Percentiles rank a stretch among this genome's conserved stretches.
These are phyloP conservation scores for Perca flavescens DNA, from an alignment of 2,113 vertebrate species.

Conservation along the genomic window DNA sequence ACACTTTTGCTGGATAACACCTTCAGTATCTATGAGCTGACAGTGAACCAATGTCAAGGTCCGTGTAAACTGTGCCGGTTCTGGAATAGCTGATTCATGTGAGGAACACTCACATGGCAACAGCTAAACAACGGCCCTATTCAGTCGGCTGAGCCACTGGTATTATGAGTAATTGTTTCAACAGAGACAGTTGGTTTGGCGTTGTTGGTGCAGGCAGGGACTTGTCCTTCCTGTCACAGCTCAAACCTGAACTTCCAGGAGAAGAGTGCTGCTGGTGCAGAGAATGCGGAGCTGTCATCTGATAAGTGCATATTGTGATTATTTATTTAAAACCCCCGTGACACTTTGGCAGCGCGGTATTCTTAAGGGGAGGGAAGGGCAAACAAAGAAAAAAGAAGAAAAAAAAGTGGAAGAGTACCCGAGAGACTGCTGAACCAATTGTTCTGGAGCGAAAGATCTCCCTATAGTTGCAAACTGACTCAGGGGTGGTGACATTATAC, in stretches of 20 bases:
- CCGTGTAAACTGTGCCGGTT: constrained; percentile 28
- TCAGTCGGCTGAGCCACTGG: constrained; percentile 59
- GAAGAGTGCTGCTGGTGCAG: constrained; percentile 20
- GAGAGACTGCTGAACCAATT: constrained; percentile 27
- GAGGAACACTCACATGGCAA: constrained; percentile 56
- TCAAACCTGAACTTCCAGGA: constrained; percentile 66
- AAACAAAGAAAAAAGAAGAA: constrained; percentile 23
- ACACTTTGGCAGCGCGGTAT: constrained; percentile 61
- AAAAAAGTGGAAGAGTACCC: not conserved
- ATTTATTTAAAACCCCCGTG: constrained; percentile 78
- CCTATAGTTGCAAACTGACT: constrained; percentile 27
- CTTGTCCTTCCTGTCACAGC: constrained; percentile 72
- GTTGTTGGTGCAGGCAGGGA: constrained; percentile 68
- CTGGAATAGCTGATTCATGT: constrained; percentile 51
- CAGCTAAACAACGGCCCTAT: constrained; percentile 71
- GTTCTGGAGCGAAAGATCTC: constrained; percentile 22
- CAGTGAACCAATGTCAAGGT: constrained; percentile 43
- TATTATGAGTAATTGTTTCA: constrained; percentile 71
- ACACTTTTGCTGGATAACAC: constrained; percentile 14
- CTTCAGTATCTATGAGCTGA: constrained; percentile 20
- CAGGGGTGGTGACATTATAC: constrained; percentile 44
- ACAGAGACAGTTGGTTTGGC: constrained; percentile 63
- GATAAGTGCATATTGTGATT: constrained; percentile 72
- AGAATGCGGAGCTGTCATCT: constrained; percentile 56
- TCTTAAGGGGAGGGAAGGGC: constrained; percentile 33